A percentile compares a stretch with the other conserved stretches of the same genome.
These are phyloP conservation scores for Lydus trimaculatus DNA, from an alignment of 2,888 invertebrate species.

Conservation along the genomic window DNA sequence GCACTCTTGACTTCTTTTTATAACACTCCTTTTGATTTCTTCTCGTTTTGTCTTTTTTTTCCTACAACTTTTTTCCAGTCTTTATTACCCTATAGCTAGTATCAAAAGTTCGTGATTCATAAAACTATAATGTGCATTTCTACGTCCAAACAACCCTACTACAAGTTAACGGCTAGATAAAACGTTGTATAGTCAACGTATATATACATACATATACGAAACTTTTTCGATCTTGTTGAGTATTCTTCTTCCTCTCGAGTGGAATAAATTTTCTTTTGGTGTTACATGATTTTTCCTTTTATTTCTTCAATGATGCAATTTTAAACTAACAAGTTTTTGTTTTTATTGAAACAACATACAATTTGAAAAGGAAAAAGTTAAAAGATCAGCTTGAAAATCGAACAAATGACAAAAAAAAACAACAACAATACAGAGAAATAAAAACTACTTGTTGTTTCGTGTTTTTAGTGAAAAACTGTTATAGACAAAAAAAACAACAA, in stretches of 20 bases:
- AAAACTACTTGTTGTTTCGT: not conserved
- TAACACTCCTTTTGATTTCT: not conserved
- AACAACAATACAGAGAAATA: too few relatives aligned
- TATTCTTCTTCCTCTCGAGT: not conserved
- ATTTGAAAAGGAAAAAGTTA: not conserved
- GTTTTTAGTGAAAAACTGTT: not conserved
- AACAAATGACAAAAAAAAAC: too few relatives aligned
- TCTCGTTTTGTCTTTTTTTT: not conserved
- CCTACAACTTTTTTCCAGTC: not conserved
- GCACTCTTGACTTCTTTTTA: not conserved
- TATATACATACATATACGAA: too few relatives aligned
- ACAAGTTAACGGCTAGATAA: slow-evolving; percentile 3
- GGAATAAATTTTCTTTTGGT: slow-evolving; percentile 1
- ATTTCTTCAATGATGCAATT: not conserved
- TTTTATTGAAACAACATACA: not conserved
- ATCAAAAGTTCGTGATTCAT: slow-evolving; percentile 9
- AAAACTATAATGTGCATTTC: slow-evolving; percentile 1
- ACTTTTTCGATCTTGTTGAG: slow-evolving; percentile 7
- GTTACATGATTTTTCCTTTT: not conserved
- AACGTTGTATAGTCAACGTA: not conserved
- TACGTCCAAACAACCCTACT: slow-evolving; percentile 1
- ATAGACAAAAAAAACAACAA: not conserved
- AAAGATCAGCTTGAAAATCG: not conserved
- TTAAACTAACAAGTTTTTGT: not conserved
- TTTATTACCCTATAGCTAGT: not conserved